Evolutionary conservation across 2,797 vertebrate genomes (phyloP), one percentile per base, ranked within the genome.

Genomic region (Scomberomorus guttatus): DNA sequence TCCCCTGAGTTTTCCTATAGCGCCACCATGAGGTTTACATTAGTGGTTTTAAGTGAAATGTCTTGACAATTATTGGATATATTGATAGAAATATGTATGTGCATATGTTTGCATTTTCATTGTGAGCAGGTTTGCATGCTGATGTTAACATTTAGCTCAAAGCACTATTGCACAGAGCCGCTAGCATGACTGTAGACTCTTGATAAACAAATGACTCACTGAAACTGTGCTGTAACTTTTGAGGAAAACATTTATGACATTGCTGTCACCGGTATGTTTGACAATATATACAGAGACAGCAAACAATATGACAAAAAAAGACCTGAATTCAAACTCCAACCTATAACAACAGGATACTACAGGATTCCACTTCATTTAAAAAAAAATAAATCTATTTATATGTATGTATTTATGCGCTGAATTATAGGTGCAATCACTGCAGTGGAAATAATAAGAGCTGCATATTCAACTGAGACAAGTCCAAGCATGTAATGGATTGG

Each of bases 381-480:
- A 39, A 39, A 14, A 37, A 13, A 39, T 14, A 42, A 37, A 37
- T 37, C 37, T 37, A 37, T 37, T 11, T 42, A 52, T 44, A 48
- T 22, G 54, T 62, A 52, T 18, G 12, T n/a, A 17, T 56, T 77
- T 65, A 52, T 63, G 51, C n/a, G 9, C 32, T 55, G 61, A 74
- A 73, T 52, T 68, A 57, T 8, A 22, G 51, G 37, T 25, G 44
- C 18, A 60, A 67, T 77, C 27, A 25, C 18, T 59, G 75, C 34
- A 60, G 27, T 77, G 72, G 84, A 82, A 89, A 86, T 59, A 76
- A 75, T 39, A 67, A 37, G 52, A 54, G 39, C 60, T 15, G 55
- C 57, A 12, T 56, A 11, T 67, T 67, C 25, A 63, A 46, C 64
- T 15, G 51, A 85, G 75, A 81, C 60, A 42, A 63, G 25, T 70